Base-by-base conservation (phyloP, 1,140 invertebrate genomes). In the Pseudomyrmex flavicornis region DNA sequence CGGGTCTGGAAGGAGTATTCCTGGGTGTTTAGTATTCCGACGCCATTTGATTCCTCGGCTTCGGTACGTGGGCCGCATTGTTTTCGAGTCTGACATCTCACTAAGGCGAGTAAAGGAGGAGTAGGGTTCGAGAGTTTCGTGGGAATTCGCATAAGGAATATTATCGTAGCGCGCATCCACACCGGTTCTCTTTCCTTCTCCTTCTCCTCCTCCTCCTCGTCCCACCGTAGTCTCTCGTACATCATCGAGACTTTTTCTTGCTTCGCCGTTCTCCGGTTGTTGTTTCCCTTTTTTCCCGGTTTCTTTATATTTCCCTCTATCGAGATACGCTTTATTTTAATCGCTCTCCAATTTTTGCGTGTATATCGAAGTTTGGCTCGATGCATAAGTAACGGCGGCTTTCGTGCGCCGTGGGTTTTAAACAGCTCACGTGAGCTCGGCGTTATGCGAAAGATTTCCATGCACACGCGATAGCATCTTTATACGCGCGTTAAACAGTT, bases 21-120 rank as follows among this genome's bases (percentile, higher is more conserved):
- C 66, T 66, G 62, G 61, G 58, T 83, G 87, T 88, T 89, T 89
- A 89, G 87, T 89, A 89, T 89, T 89, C 87, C 69, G 59, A 26
- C 59, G 86, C 86, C 87, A 89, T 89, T 89, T 89, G 87, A 89
- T 89, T 89, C 87, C 87, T 89, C 86, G 86, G 84, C 79, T 88
- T 88, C 69, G 69, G 83, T 88, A 89, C 87, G 87, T 89, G 87
- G 87, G 22, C 79, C 83, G 87, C 87, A 89, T 89, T 89, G 87
- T 89, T 89, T 89, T 88, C 87, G 70, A 89, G 88, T 75, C 88
- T 83, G 87, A 89, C 87, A 54, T 89, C 87, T 88, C 86, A 88
- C 88, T 89, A 79, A 82, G 79, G 62, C 87, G 80, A 86, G 82
- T 82, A 82, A 83, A 65, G 72, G 68, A 69, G 85, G 87, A 35